Conservation (phyloP, 1,140 invertebrate genomes). For the Drepana arcuata region DNA sequence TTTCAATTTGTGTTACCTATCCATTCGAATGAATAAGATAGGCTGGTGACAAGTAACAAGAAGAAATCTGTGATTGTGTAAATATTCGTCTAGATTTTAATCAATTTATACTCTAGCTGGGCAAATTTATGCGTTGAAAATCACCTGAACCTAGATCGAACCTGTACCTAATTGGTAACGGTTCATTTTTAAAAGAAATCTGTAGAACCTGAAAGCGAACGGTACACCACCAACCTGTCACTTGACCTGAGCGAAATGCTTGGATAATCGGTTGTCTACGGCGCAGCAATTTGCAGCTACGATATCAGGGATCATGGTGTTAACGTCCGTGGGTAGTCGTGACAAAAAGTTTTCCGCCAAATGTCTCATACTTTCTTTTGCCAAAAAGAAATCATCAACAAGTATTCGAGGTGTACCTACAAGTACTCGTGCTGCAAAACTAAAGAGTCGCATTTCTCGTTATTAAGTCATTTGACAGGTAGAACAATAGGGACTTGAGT, state of each 20-base stretch:
- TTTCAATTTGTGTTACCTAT: conserved; percentile 1
- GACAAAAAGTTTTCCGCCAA: conserved; percentile 6
- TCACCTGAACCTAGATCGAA: conserved; percentile 7
- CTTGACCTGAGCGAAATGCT: conserved; percentile 52
- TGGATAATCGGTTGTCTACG: conserved; percentile 56
- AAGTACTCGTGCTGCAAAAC: too few relatives aligned
- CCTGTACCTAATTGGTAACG: conserved; percentile 18
- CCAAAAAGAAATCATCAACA: too few relatives aligned
- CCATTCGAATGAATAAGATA: conserved; percentile 3
- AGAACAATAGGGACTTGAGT: not conserved
- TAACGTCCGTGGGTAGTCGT: conserved; percentile 48
- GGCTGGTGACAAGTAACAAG: not conserved
- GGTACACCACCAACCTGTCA: conserved; percentile 34
- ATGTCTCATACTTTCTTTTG: conserved; percentile 3
- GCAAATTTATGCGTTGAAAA: not conserved
- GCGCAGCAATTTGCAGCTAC: conserved; percentile 22
- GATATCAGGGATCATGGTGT: conserved; percentile 46
- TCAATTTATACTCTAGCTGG: too few relatives aligned
- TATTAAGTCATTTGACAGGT: not conserved
- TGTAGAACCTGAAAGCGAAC: conserved; percentile 21
- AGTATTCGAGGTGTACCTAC: too few relatives aligned
- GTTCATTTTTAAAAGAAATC: conserved; percentile 21
- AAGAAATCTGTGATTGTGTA: not conserved
- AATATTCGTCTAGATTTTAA: not conserved
- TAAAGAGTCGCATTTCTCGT: not conserved